A percentile compares a stretch with the other conserved stretches of the same genome.
Conservation (phyloP, 2,113 vertebrate genomes). For the Psephotus haematonotus region DNA sequence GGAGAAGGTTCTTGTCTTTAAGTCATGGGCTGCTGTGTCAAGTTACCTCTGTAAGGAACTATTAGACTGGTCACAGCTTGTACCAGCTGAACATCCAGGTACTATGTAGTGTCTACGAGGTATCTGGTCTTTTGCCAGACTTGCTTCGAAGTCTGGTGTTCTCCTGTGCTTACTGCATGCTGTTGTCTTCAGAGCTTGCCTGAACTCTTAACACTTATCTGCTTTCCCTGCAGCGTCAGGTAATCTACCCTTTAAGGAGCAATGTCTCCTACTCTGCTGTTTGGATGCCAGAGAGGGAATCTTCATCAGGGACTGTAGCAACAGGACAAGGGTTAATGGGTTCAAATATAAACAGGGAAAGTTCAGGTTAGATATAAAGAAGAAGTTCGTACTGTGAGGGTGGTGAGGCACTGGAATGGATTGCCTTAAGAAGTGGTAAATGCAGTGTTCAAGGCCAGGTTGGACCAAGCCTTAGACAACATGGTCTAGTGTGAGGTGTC, state of each 20-base stretch:
- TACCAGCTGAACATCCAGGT: background rate
- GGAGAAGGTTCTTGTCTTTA: background rate
- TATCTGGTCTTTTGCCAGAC: background rate
- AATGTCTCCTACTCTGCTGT: background rate
- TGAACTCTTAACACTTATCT: background rate
- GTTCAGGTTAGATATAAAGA: background rate
- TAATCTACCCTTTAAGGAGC: background rate
- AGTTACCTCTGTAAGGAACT: background rate
- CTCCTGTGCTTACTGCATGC: background rate
- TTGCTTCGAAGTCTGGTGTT: background rate
- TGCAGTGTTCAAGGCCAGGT: background rate
- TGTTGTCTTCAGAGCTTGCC: background rate
- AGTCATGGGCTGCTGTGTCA: background rate
- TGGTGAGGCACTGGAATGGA: background rate
- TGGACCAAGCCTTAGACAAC: background rate
- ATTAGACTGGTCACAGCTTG: no score
- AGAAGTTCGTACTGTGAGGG: background rate
- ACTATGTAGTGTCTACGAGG: fast-evolving
- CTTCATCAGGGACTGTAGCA: background rate
- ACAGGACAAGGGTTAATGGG: background rate
- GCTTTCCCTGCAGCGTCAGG: background rate
- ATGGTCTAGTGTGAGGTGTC: background rate
- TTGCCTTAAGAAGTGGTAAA: background rate
- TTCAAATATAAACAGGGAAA: background rate
- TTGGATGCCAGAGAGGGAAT: background rate